A percentile compares a stretch with the other conserved stretches of the same genome.
Evolutionary conservation across 2,797 vertebrate genomes (phyloP).

Genomic region (Macropodus opercularis): DNA sequence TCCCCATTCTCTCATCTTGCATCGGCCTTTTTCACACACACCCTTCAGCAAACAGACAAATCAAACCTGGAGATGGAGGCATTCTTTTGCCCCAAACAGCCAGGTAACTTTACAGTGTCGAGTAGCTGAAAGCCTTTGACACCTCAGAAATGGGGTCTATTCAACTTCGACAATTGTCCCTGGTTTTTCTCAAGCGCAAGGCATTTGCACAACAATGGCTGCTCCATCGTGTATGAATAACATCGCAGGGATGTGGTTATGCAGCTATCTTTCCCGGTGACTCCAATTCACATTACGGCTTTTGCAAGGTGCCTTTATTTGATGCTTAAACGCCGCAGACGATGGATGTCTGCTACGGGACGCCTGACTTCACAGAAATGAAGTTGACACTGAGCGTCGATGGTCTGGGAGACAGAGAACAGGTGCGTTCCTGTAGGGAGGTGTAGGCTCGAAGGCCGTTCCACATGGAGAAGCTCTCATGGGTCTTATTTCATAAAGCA

Average conservation of each 20-base stretch:
- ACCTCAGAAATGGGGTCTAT: conserved; percentile 76
- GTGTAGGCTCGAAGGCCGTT: conserved; percentile 42
- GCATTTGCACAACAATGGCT: conserved; percentile 80
- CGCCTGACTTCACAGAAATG: conserved; percentile 35
- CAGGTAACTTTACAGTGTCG: conserved; percentile 72
- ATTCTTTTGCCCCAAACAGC: conserved; percentile 73
- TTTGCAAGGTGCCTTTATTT: conserved; percentile 51
- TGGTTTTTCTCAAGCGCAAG: conserved; percentile 67
- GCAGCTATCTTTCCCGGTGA: conserved; percentile 59
- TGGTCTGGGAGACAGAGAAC: conserved; percentile 31
- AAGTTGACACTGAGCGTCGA: conserved; percentile 35
- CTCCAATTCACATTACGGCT: conserved; percentile 56
- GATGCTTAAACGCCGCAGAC: conserved; percentile 37
- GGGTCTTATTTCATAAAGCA: conserved; percentile 66
- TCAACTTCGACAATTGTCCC: conserved; percentile 74
- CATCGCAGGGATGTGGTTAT: conserved; percentile 60
- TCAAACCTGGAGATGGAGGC: conserved; percentile 67
- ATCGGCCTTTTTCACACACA: conserved; percentile 75
- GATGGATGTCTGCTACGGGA: conserved; percentile 35
- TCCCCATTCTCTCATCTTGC: conserved; percentile 76
- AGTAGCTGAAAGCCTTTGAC: conserved; percentile 73
- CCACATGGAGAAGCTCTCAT: conserved; percentile 49
- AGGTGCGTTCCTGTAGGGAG: conserved; percentile 46
- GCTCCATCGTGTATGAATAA: conserved; percentile 66
- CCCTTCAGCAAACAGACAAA: conserved; percentile 75